Percentiles rank a stretch among this genome's conserved stretches.
These are phyloP conservation scores for Micrasema minimum DNA, from an alignment of 1,140 invertebrate species.

Conservation along the genomic window DNA sequence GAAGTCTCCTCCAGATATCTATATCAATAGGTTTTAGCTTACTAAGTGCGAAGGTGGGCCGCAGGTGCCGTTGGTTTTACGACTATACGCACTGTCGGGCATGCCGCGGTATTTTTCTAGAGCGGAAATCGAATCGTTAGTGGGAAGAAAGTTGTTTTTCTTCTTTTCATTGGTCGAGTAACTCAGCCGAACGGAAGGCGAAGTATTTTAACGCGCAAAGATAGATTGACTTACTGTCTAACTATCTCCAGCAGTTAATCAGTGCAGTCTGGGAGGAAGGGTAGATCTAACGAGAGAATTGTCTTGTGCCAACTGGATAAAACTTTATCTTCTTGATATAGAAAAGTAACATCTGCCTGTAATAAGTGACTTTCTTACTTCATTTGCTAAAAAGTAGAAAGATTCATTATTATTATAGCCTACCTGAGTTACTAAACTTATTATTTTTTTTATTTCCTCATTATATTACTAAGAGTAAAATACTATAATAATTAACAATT, in stretches of 20 bases:
- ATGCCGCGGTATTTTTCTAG: slow-evolving; percentile 37
- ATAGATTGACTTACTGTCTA: slow-evolving; percentile 21
- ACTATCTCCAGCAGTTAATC: slow-evolving; percentile 30
- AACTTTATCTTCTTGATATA: slow-evolving; percentile 1
- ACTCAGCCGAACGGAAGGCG: slow-evolving; percentile 26
- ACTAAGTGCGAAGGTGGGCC: slow-evolving; percentile 3
- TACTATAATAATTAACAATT: too few relatives aligned
- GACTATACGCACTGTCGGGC: slow-evolving; percentile 27
- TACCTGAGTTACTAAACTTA: too few relatives aligned
- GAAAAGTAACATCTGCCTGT: too few relatives aligned
- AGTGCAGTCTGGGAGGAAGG: slow-evolving; percentile 19
- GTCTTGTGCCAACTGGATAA: slow-evolving; percentile 12
- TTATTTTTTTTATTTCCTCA: too few relatives aligned
- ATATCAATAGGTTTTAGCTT: slow-evolving; percentile 2
- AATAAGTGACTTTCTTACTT: too few relatives aligned
- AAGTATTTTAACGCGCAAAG: slow-evolving; percentile 24
- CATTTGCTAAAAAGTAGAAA: too few relatives aligned
- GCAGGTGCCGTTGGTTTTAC: slow-evolving; percentile 37
- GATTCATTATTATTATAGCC: too few relatives aligned
- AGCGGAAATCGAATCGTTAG: slow-evolving; percentile 44
- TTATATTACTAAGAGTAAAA: too few relatives aligned
- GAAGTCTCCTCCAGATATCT: background rate
- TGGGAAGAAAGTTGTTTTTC: slow-evolving; percentile 45
- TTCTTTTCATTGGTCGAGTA: slow-evolving; percentile 32
- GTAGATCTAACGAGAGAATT: background rate